Percentiles rank a stretch among this genome's conserved stretches.
These are phyloP conservation scores for Orthonyx spaldingii DNA, from an alignment of 2,113 vertebrate species.

Conservation along the genomic window DNA sequence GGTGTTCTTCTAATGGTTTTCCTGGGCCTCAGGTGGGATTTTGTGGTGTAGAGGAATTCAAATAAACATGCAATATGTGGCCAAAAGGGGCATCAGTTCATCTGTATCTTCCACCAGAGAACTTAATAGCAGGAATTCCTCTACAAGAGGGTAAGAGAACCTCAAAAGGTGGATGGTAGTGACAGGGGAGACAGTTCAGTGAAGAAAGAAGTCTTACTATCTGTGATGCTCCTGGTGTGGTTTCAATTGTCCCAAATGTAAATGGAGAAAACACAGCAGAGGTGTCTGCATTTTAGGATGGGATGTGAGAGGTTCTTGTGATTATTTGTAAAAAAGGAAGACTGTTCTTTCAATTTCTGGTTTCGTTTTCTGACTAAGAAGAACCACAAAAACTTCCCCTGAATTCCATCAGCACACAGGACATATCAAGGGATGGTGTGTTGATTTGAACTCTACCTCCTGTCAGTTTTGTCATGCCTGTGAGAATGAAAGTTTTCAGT, in stretches of 20 bases:
- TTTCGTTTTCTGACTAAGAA: not conserved
- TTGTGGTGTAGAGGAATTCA: not conserved
- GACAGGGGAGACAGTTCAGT: not conserved
- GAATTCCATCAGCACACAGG: not conserved
- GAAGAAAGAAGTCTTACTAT: not conserved
- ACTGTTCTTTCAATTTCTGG: not conserved
- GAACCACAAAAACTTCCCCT: not conserved
- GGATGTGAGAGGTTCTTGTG: not conserved
- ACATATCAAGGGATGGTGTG: not conserved
- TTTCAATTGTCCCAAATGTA: not conserved
- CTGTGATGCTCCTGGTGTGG: not conserved
- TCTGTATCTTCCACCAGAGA: not conserved
- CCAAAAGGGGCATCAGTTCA: not conserved
- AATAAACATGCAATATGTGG: not conserved
- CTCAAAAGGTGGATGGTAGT: not conserved
- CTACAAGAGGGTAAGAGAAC: not conserved
- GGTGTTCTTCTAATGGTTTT: not conserved
- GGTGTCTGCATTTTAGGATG: not conserved
- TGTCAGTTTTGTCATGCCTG: not conserved
- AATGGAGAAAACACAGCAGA: not conserved
- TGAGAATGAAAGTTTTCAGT: not conserved
- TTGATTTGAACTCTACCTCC: not conserved
- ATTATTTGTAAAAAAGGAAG: not conserved
- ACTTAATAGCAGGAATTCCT: not conserved
- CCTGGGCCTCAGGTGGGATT: not conserved